Base-by-base conservation (phyloP, 2,113 vertebrate genomes). In the Callocephalon fimbriatum region DNA sequence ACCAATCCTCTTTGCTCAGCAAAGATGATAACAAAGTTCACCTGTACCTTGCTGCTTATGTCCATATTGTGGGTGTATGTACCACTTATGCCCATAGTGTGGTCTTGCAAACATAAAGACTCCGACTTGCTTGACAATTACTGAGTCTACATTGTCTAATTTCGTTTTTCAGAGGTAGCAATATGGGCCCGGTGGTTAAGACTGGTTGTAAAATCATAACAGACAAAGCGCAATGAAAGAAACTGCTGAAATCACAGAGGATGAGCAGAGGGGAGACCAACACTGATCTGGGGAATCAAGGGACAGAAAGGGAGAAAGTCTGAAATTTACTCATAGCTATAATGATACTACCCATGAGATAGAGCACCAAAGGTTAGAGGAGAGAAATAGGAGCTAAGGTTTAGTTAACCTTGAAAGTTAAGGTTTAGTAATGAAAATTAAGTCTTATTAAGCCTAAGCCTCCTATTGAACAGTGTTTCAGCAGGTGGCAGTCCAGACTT, bases 401-500 rank as follows among this genome's bases (percentile, higher is more conserved):
- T 72, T 51, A 54, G 27, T 40, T 40, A 40, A 40, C 40, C 13
- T 40, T 51, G 38, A 67, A 90, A 94, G 44, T 40, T 7, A 67
- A 85, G 9, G 8, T 75, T 72, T 51, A 54, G 27, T 40, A 59
- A 56, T 27, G 5, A 88, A 82, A 93, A 86, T 6, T 19, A 14
- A 73, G 25, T 86, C 27, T 9, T 76, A 9, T 70, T 65, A 82
- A 90, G 15, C 10, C 37, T 48, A 72, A 71, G 2, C 1, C 56
- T 75, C 25, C 23, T 65, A 5, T 7, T 47, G 35, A 85, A 45
- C 12, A 65, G 29, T 7, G 38, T 56, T 94, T 72, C 78, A 93
- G 74, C 70, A 90, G 86, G 67, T 86, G 78, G 82, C 86, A 88
- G 82, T 37, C 66, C 61, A 82, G 17, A 83, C 75, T 82, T 93